These are phyloP conservation scores for Ruditapes philippinarum DNA, from an alignment of 1,140 invertebrate genomes.

Conservation along the genomic window DNA sequence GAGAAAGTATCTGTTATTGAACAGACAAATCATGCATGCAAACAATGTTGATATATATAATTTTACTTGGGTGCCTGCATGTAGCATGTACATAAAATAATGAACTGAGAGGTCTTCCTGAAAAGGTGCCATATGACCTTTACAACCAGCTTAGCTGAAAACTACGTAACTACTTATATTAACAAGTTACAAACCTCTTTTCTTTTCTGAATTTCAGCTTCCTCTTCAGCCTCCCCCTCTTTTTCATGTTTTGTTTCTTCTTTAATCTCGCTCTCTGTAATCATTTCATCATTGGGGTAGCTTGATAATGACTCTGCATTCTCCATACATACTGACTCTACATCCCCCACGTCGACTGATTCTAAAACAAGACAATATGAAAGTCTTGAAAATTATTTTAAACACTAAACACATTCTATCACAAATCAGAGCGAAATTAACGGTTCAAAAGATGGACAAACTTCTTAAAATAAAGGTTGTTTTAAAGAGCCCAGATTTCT, in stretches of 20 bases:
- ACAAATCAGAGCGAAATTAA: background rate
- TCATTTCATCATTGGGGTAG: background rate
- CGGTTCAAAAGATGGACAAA: background rate
- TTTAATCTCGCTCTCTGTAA: constrained; percentile 56
- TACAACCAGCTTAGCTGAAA: background rate
- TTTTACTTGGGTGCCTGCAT: too few relatives aligned
- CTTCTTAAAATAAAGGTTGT: too few relatives aligned
- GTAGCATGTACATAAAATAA: too few relatives aligned
- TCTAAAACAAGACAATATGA: background rate
- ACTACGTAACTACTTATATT: background rate
- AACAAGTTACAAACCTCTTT: constrained; percentile 49
- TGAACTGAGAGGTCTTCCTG: too few relatives aligned
- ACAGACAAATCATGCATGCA: too few relatives aligned
- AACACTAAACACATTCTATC: background rate
- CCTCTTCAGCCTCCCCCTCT: constrained; percentile 57
- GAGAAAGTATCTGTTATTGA: too few relatives aligned
- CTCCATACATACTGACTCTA: too few relatives aligned
- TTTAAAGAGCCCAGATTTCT: too few relatives aligned
- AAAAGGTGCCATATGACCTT: too few relatives aligned
- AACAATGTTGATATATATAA: too few relatives aligned
- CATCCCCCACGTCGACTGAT: background rate
- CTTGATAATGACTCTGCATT: background rate
- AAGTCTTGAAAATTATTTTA: background rate
- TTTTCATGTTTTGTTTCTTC: constrained; percentile 61
- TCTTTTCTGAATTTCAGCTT: constrained; percentile 29